Conservation (phyloP, 2,797 vertebrate species). For the Pitangus sulphuratus region DNA sequence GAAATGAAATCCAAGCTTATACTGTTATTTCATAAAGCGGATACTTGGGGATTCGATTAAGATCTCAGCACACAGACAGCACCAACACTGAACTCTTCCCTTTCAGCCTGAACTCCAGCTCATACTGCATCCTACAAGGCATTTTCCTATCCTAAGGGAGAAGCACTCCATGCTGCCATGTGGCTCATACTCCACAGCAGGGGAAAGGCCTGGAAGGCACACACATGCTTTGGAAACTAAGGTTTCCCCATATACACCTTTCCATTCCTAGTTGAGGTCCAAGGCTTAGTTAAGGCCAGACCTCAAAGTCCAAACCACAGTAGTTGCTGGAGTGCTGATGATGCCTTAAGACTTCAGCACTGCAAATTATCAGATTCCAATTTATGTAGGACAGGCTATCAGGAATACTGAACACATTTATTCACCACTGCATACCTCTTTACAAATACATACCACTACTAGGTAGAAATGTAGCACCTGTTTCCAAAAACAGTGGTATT, state of each 20-base stretch:
- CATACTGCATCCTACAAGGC: neutral
- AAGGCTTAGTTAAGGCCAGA: neutral
- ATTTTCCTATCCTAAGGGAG: neutral
- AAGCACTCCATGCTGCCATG: rapidly evolving
- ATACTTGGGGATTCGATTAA: neutral
- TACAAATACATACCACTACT: neutral
- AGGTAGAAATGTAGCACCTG: neutral
- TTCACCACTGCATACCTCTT: neutral
- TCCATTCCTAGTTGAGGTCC: neutral
- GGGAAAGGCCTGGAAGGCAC: neutral
- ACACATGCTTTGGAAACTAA: rapidly evolving
- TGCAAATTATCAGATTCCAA: neutral
- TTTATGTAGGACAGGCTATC: neutral
- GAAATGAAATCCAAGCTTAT: neutral
- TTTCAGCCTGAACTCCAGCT: neutral
- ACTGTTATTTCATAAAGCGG: neutral
- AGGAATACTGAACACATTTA: neutral
- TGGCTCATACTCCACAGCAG: neutral
- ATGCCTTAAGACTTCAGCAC: neutral
- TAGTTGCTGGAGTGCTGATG: neutral
- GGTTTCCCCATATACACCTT: neutral
- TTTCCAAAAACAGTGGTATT: neutral
- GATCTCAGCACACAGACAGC: neutral
- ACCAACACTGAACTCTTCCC: neutral
- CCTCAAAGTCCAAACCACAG: neutral